These are phyloP conservation scores for Pantherophis guttatus DNA, from an alignment of 2,113 vertebrate species.

Conservation along the genomic window DNA sequence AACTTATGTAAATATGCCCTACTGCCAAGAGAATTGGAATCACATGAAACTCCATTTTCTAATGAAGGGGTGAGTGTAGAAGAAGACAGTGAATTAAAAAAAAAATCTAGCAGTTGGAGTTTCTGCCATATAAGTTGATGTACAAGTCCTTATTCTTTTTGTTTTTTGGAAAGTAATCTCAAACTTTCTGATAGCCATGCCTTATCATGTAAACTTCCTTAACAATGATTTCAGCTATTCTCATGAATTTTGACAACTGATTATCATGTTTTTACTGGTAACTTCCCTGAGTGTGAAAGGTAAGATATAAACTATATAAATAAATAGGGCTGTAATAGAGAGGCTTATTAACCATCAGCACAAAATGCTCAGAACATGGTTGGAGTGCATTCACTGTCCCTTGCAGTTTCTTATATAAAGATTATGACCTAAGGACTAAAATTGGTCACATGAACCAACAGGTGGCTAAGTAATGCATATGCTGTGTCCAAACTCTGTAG, in stretches of 20 bases:
- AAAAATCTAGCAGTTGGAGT: neutral
- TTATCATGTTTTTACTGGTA: neutral
- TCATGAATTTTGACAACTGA: neutral
- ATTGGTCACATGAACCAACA: neutral
- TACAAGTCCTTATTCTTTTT: neutral
- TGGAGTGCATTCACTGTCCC: too few relatives aligned
- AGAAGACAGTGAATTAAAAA: neutral
- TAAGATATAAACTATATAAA: neutral
- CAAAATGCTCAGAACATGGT: neutral
- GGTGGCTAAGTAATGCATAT: neutral
- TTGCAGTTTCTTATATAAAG: neutral
- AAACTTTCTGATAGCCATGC: neutral
- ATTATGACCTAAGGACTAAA: neutral
- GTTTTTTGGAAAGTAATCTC: neutral
- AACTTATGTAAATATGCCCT: neutral
- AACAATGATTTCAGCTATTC: neutral
- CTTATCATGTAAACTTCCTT: neutral
- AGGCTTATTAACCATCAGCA: neutral
- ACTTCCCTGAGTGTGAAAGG: neutral
- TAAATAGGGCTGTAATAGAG: neutral
- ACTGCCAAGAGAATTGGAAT: neutral
- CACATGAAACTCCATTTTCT: neutral
- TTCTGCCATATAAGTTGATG: neutral
- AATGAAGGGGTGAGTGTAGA: neutral
- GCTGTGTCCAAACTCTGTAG: neutral